Conservation (phyloP, 2,888 invertebrate genomes). For the Ectropis crepuscularia region DNA sequence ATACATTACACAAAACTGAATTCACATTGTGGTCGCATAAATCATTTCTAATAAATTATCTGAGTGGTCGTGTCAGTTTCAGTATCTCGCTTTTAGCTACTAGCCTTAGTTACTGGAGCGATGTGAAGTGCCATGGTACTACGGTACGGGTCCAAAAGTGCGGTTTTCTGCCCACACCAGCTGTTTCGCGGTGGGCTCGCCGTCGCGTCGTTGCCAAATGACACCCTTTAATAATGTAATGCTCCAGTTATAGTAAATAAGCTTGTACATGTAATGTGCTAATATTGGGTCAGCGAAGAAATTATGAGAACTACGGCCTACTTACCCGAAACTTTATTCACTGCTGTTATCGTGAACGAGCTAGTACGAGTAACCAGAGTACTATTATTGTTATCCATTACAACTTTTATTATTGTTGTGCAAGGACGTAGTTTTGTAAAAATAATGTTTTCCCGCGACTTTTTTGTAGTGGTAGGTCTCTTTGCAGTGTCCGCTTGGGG, state of each 20-base stretch:
- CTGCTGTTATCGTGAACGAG: background rate
- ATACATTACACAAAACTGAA: no score
- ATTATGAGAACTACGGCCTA: background rate
- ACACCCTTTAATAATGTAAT: conserved; percentile 53
- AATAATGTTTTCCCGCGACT: no score
- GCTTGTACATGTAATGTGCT: conserved; percentile 16
- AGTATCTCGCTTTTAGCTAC: no score
- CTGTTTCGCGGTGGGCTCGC: conserved; percentile 47
- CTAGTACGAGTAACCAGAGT: background rate
- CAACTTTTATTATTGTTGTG: no score
- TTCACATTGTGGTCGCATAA: no score
- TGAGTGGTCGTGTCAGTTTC: no score
- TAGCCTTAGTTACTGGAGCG: conserved; percentile 24
- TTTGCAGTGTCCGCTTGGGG: no score
- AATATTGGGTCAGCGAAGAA: conserved; percentile 16
- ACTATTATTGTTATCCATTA: no score
- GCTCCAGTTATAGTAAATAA: conserved; percentile 34
- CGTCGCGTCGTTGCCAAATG: conserved; percentile 55
- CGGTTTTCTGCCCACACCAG: conserved; percentile 52
- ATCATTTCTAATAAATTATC: no score
- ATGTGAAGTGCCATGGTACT: conserved; percentile 23
- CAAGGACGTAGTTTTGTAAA: no score
- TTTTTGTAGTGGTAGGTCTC: no score
- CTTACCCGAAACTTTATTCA: background rate
- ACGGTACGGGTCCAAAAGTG: conserved; percentile 38